Base-by-base conservation (phyloP, 2,888 invertebrate species). In the Hetaerina titia region DNA sequence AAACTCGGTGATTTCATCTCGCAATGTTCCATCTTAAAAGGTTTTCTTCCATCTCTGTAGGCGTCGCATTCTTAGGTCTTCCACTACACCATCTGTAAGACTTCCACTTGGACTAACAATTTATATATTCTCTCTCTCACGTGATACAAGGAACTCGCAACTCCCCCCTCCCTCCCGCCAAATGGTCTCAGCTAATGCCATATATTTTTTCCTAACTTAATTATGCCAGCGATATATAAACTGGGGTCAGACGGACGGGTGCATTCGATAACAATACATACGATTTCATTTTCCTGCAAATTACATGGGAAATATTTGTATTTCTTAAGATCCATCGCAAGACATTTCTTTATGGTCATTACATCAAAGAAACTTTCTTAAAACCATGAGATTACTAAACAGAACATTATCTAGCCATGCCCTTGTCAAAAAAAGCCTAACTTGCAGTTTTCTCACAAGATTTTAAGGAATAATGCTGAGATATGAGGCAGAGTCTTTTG, bases 21-120 rank as follows among this genome's bases (percentile, higher is more conserved):
- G 19, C 19, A 64, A 17, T 22, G n/a, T 92, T 74, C 74, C 56
- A 92, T 92, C 74, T 92, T 90, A 69, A 56, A 57, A 31, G 81
- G 81, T 31, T 81, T 81, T n/a, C 56, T 92, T 64, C 69, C 69
- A 92, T 92, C 69, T 74, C 57, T 15, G 56, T 15, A 57, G 25
- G n/a, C 56, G 56, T 5, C 9, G 57, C 45, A 92, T 74, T 69
- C 56, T 13, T 69, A 92, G 69, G 92, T 74, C 92, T 92, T 92
- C 92, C 57, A 56, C 57, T 89, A 58, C 17, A 9, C 22, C 22
- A 57, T 57, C 89, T 89, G 89, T 81, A 81, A 81, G 81, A 81
- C 81, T 81, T 81, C 81, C 25, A 11, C 81, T 81, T 81, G 13
- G 81, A 81, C 81, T 31, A 81, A 31, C 31, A 81, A 81, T 81